Base-by-base conservation (phyloP, 2,113 vertebrate species). In the Clarias batrachus region DNA sequence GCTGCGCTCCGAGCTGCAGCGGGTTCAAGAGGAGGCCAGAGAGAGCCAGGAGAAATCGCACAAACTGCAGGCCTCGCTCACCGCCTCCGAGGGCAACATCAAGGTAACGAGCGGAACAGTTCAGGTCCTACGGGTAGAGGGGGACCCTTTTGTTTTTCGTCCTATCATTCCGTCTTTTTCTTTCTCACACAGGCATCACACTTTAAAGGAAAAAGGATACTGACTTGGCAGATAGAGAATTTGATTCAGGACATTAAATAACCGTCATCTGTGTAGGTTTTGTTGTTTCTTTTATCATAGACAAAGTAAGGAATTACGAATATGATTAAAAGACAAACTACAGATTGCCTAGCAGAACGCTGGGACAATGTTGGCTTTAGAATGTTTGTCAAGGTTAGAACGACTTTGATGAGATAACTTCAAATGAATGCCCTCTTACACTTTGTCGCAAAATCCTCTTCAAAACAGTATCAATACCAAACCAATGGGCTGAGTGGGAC, bases 1-100 rank as follows among this genome's bases (percentile, higher is more conserved):
- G 63, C 93, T 97, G 89, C 96, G 96, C 90, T 94, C 93, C 11
- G 96, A 97, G 88, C 94, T 97, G 84, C 96, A 97, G 60, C 94
- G 97, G 90, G 96, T 97, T 1, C 96, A 97, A 89, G 97, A 99
- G n/a, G 97, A 99, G 90, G 97, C 96, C 2, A 94, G 95, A 48
- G 97, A 97, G 89, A 95, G 97, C 87, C 94, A 94, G 19, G 97
- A 98, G 88, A 97, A 96, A 91, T 97, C 97, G 88, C 95, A 97
- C 71, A 97, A 97, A 91, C 97, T 99, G 80, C 97, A 99, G 89
- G 71, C 92, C 19, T 95, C 96, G 1, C 96, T 99, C 60, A 92
- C 77, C n/a, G 81, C 92, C 0, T 93, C 97, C 3, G 97, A 99
- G 92, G 95, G 90, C 92, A 95, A 81, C 88, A 91, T 97, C 87